Percentiles rank a stretch among this genome's conserved stretches.
Evolutionary conservation across 1,140 invertebrate genomes (phyloP).

Genomic region (Drosophila nikananu): DNA sequence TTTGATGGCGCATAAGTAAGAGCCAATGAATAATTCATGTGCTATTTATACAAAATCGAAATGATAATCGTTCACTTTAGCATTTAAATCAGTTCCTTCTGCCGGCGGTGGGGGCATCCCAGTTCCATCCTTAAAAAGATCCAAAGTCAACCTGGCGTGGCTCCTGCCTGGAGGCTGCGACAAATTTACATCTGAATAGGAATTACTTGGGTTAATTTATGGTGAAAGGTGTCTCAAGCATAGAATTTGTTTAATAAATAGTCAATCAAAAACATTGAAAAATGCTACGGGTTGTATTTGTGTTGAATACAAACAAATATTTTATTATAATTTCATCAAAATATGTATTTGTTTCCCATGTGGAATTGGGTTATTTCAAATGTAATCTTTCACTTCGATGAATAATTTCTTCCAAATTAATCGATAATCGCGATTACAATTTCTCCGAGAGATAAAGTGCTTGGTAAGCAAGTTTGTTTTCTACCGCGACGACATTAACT

Average conservation of each 20-base stretch:
- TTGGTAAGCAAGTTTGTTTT: no score
- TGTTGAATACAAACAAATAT: not conserved
- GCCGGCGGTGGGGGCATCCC: not conserved
- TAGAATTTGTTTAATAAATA: not conserved
- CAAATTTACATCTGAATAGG: constrained; percentile 26
- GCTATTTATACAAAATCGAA: constrained; percentile 82
- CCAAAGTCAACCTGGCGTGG: not conserved
- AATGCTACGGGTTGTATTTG: not conserved
- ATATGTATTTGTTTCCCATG: no score
- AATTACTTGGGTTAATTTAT: constrained; percentile 19
- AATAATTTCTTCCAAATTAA: no score
- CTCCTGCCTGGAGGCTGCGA: not conserved
- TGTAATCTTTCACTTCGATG: no score
- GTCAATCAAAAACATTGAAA: not conserved
- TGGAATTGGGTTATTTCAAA: no score
- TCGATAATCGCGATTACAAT: no score
- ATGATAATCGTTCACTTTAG: constrained; percentile 82
- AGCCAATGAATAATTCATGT: constrained; percentile 77
- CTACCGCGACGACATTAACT: no score
- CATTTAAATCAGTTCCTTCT: constrained; percentile 74
- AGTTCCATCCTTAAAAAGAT: not conserved
- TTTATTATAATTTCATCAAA: no score
- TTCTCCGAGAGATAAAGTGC: no score
- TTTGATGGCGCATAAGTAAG: constrained; percentile 82
- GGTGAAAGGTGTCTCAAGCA: not conserved